Base-by-base conservation (phyloP, 1,140 invertebrate genomes). In the Phortica variegata region DNA sequence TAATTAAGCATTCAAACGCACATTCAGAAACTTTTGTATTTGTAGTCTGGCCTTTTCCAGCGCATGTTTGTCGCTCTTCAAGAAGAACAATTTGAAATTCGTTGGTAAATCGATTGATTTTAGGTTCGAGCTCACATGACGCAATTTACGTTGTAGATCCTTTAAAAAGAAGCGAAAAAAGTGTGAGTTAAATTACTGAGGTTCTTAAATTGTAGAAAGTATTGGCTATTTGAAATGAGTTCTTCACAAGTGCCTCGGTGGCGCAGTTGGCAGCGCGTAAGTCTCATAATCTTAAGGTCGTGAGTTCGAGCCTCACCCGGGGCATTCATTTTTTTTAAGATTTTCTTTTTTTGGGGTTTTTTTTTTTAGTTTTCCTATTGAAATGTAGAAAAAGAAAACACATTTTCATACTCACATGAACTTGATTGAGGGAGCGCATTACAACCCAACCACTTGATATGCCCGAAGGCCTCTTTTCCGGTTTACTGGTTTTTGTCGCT, bases 221-320 rank as follows among this genome's bases (percentile, higher is more conserved):
- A n/a, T n/a, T n/a, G n/a, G n/a, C n/a, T n/a, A n/a, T n/a, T n/a
- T n/a, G n/a, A n/a, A n/a, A n/a, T n/a, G n/a, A n/a, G n/a, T n/a
- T n/a, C n/a, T n/a, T n/a, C n/a, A n/a, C n/a, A n/a, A n/a, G n/a
- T 33, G 87, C 87, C 85, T 90, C 87, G 87, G 86, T 91, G 84
- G 89, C 88, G 87, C 88, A 91, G 89, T 89, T 87, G 89, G 89
- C 83, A 92, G 89, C 88, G 89, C 89, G 89, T 91, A 88, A 91
- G 89, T 92, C 89, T 92, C 89, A 92, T 92, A 92, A 91, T 92
- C 89, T 91, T 88, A 90, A 91, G 90, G 90, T 91, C 90, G 89
- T 91, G 89, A 91, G 89, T 91, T 92, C 89, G 88, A 91, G 87
- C 89, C 89, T 91, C 89, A 91, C 88, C 83, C 84, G 86, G 87